Conservation (phyloP, 2,888 invertebrate genomes). For the Pristionchus fissidentatus region DNA sequence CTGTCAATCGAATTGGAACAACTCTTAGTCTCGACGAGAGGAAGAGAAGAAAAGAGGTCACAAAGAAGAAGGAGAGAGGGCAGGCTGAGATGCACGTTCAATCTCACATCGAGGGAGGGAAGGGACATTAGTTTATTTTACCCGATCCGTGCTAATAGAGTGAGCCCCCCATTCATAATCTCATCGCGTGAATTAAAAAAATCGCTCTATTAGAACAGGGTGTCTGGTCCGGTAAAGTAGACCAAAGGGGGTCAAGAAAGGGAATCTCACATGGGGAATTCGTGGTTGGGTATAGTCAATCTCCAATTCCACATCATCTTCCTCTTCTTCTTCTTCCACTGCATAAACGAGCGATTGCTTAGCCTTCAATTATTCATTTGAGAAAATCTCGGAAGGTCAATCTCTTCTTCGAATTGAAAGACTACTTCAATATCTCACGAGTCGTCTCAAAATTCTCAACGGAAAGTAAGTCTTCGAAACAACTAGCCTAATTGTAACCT, state of each 20-base stretch:
- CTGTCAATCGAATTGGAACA: background rate
- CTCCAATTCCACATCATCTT: conserved; percentile 49
- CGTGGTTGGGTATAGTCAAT: conserved; percentile 52
- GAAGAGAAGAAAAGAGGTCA: background rate
- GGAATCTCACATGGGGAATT: conserved; percentile 55
- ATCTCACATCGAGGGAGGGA: background rate
- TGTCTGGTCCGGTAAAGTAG: too few relatives aligned
- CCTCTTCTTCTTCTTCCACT: conserved; percentile 33
- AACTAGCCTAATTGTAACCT: too few relatives aligned
- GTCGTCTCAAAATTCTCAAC: background rate
- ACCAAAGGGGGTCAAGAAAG: too few relatives aligned
- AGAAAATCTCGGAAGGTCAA: background rate
- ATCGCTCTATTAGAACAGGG: too few relatives aligned
- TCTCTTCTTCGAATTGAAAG: conserved; percentile 5
- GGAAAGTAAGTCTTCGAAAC: background rate
- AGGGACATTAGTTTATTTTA: too few relatives aligned
- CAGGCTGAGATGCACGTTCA: background rate
- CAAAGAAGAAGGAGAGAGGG: background rate
- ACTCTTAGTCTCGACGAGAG: background rate
- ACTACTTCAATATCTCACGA: background rate
- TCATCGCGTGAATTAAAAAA: too few relatives aligned
- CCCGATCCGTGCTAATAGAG: too few relatives aligned
- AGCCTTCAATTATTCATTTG: conserved; percentile 39
- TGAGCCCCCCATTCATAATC: too few relatives aligned
- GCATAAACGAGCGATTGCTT: conserved; percentile 13